These are phyloP conservation scores for Exocentrus adspersus DNA, from an alignment of 2,888 invertebrate genomes.

Conservation along the genomic window DNA sequence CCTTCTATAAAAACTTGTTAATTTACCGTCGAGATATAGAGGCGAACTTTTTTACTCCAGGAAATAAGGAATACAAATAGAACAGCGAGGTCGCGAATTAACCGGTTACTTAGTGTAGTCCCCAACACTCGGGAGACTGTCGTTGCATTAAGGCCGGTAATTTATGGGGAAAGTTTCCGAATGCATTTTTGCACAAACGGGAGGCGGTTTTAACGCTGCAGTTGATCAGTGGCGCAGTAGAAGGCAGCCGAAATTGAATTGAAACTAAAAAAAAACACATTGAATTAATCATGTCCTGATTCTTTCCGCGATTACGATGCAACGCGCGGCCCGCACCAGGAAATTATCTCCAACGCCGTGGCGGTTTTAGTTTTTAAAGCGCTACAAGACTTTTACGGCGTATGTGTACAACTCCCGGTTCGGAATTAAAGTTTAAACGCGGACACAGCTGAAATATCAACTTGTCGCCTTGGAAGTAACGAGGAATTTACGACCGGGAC, in stretches of 20 bases:
- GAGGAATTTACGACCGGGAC: neutral
- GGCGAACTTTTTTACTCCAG: too few species aligned
- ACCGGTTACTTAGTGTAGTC: slow-evolving; percentile 5
- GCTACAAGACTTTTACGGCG: slow-evolving; percentile 2
- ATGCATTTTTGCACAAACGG: neutral
- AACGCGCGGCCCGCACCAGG: neutral
- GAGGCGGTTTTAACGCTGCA: neutral
- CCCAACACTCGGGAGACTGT: neutral
- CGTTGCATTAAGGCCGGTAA: slow-evolving; percentile 12
- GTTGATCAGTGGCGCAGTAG: neutral
- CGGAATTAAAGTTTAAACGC: slow-evolving; percentile 7
- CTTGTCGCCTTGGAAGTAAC: slow-evolving; percentile 1
- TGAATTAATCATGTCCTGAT: too few species aligned
- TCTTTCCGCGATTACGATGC: neutral
- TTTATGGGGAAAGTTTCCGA: slow-evolving; percentile 9
- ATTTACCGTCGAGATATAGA: neutral
- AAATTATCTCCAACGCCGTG: slow-evolving; percentile 2
- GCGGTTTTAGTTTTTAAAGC: slow-evolving; percentile 11
- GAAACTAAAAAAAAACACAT: too few species aligned
- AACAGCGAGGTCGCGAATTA: slow-evolving; percentile 1
- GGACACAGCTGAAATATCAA: neutral
- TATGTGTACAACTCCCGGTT: neutral
- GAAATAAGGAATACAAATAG: neutral
- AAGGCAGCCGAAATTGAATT: too few species aligned
- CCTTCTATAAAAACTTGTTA: neutral